A percentile compares a stretch with the other conserved stretches of the same genome.
Conservation (phyloP, 2,113 vertebrate species). For the Hymenochirus boettgeri region DNA sequence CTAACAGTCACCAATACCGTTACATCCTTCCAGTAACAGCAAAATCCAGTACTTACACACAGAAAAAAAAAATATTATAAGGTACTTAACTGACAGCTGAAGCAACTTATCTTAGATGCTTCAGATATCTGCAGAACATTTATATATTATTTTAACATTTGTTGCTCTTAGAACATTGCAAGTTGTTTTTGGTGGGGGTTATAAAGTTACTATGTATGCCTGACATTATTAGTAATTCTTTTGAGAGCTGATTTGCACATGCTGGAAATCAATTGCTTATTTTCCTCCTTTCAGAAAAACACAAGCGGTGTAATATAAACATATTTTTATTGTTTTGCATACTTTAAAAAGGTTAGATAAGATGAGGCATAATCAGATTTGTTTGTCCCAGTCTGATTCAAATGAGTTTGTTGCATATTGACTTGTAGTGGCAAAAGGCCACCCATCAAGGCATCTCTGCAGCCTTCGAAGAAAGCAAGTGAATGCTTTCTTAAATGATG, state of each 20-base stretch:
- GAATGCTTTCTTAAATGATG: constrained; percentile 92
- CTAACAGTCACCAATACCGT: no score
- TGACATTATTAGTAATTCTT: not conserved
- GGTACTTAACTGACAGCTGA: no score
- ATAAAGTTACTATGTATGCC: no score
- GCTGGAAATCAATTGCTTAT: not conserved
- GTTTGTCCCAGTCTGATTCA: constrained; percentile 76
- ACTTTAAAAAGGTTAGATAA: constrained; percentile 67
- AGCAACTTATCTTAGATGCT: no score
- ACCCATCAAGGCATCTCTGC: constrained; percentile 80
- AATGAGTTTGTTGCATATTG: constrained; percentile 80
- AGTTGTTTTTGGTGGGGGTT: no score
- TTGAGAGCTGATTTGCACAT: not conserved
- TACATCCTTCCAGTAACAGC: no score
- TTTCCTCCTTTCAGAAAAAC: constrained; percentile 6
- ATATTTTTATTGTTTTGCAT: constrained; percentile 46
- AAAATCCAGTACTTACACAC: no score
- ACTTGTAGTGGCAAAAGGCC: constrained; percentile 82
- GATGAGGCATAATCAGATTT: constrained; percentile 65
- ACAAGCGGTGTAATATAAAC: constrained; percentile 41
- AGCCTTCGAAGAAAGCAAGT: constrained; percentile 73
- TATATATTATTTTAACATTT: not conserved
- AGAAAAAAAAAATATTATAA: no score
- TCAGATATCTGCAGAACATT: no score
- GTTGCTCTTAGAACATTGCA: not conserved